phyloP scores from a whole-genome alignment of 2,888 invertebrate genomes.

The Xanthorhoe designata region DNA sequence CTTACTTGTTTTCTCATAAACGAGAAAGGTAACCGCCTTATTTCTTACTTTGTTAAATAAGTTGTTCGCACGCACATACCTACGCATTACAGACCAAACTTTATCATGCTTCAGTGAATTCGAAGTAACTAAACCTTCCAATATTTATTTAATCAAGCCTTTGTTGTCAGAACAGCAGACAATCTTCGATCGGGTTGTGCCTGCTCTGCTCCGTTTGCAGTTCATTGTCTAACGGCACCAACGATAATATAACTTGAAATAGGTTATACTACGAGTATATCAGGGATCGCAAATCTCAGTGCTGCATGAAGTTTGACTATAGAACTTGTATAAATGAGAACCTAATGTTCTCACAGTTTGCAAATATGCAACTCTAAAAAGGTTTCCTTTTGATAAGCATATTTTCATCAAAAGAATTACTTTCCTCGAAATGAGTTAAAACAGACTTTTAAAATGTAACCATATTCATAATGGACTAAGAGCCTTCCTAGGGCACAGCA shows the following conservation, averaged over 20 bases:
- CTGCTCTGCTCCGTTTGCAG: slow-evolving; percentile 26
- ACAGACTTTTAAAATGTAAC: too few relatives aligned
- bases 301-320: background rate
- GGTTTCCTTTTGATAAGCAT: too few relatives aligned
- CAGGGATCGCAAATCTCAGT: background rate
- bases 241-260: slow-evolving; percentile 14
- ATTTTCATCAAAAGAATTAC: too few relatives aligned
- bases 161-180: slow-evolving; percentile 26
- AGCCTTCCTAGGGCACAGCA: too few relatives aligned
- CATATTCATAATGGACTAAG: too few relatives aligned
- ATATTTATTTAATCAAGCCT: slow-evolving; percentile 22
- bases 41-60: background rate
- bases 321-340: background rate
- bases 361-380: too few relatives aligned
- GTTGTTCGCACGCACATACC: background rate
- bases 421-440: too few relatives aligned
- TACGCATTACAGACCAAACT: background rate
- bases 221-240: slow-evolving; percentile 32
- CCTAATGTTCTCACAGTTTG: background rate
- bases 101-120: slow-evolving; percentile 4
- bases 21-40: background rate
- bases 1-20: background rate
- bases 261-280: background rate
- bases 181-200: slow-evolving; percentile 30
- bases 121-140: slow-evolving; percentile 5